These are phyloP conservation scores for Drosophila borborema DNA, from an alignment of 2,888 invertebrate species.

Conservation along the genomic window DNA sequence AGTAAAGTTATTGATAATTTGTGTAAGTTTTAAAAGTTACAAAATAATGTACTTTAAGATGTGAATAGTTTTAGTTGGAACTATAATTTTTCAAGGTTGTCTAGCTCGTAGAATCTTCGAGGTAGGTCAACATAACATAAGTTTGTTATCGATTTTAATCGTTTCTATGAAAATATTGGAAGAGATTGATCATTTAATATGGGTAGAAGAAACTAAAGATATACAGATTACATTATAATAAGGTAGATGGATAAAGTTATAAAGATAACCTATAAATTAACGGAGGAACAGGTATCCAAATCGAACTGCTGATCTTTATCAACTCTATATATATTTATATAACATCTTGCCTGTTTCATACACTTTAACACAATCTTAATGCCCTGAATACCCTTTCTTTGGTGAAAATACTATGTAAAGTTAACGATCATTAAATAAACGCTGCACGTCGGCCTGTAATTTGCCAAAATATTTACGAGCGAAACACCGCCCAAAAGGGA, in stretches of 20 bases:
- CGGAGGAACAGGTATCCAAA: not conserved
- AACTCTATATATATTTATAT: not conserved
- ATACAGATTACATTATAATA: not conserved
- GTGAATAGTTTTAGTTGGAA: too few species aligned
- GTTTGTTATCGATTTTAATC: not conserved
- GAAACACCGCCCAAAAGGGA: slow-evolving; percentile 60
- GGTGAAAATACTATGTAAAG: not conserved
- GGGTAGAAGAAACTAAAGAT: not conserved
- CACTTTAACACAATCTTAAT: not conserved
- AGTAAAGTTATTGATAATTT: not conserved
- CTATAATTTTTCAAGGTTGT: not conserved
- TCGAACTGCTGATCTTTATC: not conserved
- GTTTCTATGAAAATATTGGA: not conserved
- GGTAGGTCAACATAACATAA: not conserved
- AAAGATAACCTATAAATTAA: not conserved
- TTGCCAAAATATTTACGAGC: slow-evolving; percentile 78
- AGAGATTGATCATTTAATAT: not conserved
- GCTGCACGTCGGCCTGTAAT: slow-evolving; percentile 67
- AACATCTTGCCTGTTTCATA: not conserved
- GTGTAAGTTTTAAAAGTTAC: too few species aligned
- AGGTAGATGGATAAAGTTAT: not conserved
- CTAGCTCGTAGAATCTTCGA: not conserved
- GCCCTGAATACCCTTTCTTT: not conserved
- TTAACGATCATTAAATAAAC: slow-evolving; percentile 52
- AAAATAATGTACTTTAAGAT: not conserved